These are phyloP conservation scores for Leptinotarsa texana DNA, from an alignment of 1,140 invertebrate species.

Conservation along the genomic window DNA sequence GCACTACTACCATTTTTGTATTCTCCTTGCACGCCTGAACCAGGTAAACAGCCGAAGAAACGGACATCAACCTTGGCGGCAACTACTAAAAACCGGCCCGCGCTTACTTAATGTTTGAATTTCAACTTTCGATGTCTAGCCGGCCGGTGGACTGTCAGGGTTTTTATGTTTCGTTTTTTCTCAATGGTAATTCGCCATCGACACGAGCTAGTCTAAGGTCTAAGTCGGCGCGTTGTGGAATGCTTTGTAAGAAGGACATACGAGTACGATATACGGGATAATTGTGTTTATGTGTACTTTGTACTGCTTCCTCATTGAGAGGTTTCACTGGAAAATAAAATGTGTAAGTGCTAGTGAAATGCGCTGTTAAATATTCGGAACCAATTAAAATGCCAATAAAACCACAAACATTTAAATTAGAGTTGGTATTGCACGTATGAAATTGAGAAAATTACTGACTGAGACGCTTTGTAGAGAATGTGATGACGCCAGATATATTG, in stretches of 20 bases:
- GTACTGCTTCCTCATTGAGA: neutral
- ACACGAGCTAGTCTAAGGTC: neutral
- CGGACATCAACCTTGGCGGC: conserved; percentile 23
- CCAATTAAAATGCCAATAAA: neutral
- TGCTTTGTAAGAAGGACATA: neutral
- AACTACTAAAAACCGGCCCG: conserved; percentile 7
- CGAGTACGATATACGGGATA: neutral
- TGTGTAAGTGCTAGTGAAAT: neutral
- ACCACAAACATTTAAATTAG: neutral
- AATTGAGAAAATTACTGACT: too few relatives aligned
- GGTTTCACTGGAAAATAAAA: neutral
- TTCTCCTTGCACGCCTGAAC: conserved; percentile 22
- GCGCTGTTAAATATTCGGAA: neutral
- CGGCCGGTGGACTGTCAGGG: neutral
- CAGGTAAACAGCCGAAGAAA: conserved; percentile 24
- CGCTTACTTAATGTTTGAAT: neutral
- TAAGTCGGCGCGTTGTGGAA: neutral
- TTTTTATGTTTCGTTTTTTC: neutral
- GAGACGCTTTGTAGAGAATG: too few relatives aligned
- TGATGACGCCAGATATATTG: too few relatives aligned
- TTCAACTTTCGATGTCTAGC: conserved; percentile 5
- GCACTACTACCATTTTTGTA: conserved; percentile 17
- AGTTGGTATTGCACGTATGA: neutral
- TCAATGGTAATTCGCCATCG: neutral
- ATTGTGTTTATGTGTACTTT: neutral